Evolutionary conservation across 2,113 vertebrate genomes (phyloP), one percentile per base, ranked within the genome.

Genomic region (Nesogale talazaci): DNA sequence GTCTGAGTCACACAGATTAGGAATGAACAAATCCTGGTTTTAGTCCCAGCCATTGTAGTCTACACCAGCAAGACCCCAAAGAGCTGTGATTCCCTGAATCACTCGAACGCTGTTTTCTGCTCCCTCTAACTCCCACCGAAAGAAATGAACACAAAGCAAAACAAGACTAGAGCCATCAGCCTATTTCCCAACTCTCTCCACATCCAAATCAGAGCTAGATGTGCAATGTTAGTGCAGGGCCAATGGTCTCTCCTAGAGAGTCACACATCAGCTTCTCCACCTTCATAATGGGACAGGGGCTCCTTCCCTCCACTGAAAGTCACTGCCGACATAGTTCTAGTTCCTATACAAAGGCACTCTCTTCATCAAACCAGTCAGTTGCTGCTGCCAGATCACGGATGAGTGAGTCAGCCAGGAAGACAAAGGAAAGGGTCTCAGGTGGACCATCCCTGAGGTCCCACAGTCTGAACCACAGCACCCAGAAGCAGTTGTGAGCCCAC

Each of bases 181-280:
- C 8, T 8, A 22, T 61, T 46, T 12, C 14, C 31, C 36, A 34
- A 3, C 3, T 4, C 12, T 31, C 63, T 0, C 31, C 15, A 0
- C 0, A 2, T 57, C 23, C 8, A n/a, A 25, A 69, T n/a, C 4
- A 63, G 63, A 75, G 22, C 31, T 59, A 25, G 5, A 7, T 27
- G 6, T 23, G n/a, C 25, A 61, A 11, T 0, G 7, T 4, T 23
- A n/a, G 56, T 3, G 0, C 22, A 3, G 2, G 2, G 17, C 0
- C n/a, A 67, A 20, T 2, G 16, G 3, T 15, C 9, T 6, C 14
- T 27, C 42, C 27, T 11, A 6, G 2, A 0, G 2, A 7, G 2
- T 63, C 11, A 22, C 9, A 6, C 65, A 57, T 25, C 27, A 46
- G 6, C 20, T 40, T 59, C 61, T 78, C 61, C 29, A 25, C n/a